Conservation (phyloP, 2,888 invertebrate genomes). For the Papilio elwesi region DNA sequence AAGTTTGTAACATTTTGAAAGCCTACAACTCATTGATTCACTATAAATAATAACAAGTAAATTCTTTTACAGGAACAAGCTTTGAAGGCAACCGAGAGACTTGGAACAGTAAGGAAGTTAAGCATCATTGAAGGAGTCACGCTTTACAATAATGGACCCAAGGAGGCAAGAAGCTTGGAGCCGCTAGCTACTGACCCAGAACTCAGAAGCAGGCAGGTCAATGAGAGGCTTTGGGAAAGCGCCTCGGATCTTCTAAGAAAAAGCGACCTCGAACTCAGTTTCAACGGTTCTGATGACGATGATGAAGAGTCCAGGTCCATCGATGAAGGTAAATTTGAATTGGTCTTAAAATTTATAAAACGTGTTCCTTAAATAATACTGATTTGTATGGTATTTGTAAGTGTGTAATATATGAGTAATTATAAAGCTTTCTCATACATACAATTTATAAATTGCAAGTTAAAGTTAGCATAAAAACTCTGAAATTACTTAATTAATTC, state of each 20-base stretch:
- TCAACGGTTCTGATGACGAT: conserved; percentile 60
- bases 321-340: conserved; percentile 58
- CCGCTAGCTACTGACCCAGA: conserved; percentile 64
- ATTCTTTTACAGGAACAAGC: conserved; percentile 68
- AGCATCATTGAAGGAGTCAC: conserved; percentile 70
- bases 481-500: no score
- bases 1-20: no score
- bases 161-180: conserved; percentile 67
- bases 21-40: not conserved
- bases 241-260: conserved; percentile 65
- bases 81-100: conserved; percentile 67
- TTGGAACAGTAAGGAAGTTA: conserved; percentile 65
- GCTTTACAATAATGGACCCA: conserved; percentile 67
- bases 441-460: no score
- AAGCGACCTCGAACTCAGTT: conserved; percentile 71
- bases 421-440: not conserved
- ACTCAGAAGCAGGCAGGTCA: conserved; percentile 63
- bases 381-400: no score
- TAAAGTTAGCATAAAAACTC: no score
- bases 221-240: conserved; percentile 69
- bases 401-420: not conserved
- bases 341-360: no score
- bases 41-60: not conserved
- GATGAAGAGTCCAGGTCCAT: conserved; percentile 67
- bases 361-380: no score